phyloP scores from a whole-genome alignment of 2,888 invertebrate species.

The Tricholauxania praeusta region DNA sequence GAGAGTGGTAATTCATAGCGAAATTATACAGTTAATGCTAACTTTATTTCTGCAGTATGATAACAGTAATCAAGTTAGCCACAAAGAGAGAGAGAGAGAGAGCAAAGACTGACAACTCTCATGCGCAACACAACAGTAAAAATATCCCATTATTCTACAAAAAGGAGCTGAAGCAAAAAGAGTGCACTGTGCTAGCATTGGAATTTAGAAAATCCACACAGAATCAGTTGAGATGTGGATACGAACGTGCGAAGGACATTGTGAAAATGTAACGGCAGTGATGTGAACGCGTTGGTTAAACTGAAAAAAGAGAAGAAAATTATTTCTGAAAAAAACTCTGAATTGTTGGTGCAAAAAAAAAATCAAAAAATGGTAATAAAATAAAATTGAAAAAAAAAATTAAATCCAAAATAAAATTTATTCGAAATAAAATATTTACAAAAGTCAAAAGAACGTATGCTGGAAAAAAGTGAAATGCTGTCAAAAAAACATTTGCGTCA shows the following conservation, averaged over 20 bases:
- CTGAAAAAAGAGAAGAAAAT: background rate
- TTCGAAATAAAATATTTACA: background rate
- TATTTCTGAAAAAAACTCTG: background rate
- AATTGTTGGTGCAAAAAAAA: background rate
- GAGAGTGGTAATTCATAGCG: background rate
- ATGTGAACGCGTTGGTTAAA: constrained; percentile 33
- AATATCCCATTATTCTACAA: constrained; percentile 33
- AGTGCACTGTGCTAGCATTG: constrained; percentile 7
- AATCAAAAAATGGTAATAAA: background rate
- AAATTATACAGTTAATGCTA: too few relatives aligned
- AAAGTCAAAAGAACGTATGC: background rate
- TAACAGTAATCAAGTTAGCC: background rate
- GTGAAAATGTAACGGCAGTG: constrained; percentile 4
- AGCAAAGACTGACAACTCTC: too few relatives aligned
- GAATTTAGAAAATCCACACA: constrained; percentile 35
- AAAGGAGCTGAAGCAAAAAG: background rate
- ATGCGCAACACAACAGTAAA: background rate
- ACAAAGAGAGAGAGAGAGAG: background rate
- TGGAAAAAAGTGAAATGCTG: background rate
- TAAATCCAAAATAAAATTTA: background rate
- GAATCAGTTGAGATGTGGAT: constrained; percentile 53
- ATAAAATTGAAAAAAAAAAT: background rate
- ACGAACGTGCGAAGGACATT: constrained; percentile 46
- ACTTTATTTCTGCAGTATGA: too few relatives aligned
- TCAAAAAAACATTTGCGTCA: constrained; percentile 20